Conservation (phyloP, 1,140 invertebrate species). For the Leptinotarsa undecemlineata region DNA sequence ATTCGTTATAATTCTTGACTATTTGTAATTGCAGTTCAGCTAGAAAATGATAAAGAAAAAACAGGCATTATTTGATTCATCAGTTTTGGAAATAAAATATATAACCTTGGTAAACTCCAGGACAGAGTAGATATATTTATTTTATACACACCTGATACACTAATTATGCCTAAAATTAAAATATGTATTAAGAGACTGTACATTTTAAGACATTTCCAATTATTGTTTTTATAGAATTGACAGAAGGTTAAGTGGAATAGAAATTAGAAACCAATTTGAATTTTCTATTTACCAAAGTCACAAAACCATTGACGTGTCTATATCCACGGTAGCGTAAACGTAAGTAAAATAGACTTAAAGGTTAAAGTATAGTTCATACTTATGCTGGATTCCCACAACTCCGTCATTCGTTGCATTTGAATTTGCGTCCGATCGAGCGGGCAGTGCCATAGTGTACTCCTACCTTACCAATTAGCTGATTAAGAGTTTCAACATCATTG, state of each 20-base stretch:
- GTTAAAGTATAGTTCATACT: no score
- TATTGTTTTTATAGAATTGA: slow-evolving; percentile 25
- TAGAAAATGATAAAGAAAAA: slow-evolving; percentile 26
- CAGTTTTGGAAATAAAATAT: slow-evolving; percentile 3
- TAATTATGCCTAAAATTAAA: slow-evolving; percentile 33
- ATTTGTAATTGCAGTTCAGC: slow-evolving; percentile 44
- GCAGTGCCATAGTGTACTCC: no score
- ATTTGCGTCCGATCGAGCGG: no score
- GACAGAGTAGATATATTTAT: not conserved
- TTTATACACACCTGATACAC: slow-evolving; percentile 30
- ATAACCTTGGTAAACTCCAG: not conserved
- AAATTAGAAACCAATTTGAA: no score
- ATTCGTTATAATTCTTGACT: slow-evolving; percentile 45
- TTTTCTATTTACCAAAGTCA: no score
- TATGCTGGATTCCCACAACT: no score
- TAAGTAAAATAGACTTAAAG: no score
- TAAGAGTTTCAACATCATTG: no score
- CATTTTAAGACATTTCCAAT: slow-evolving; percentile 32
- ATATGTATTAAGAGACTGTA: slow-evolving; percentile 18
- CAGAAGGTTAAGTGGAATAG: slow-evolving; percentile 4
- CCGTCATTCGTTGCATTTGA: no score
- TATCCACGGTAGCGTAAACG: no score
- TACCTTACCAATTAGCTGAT: no score
- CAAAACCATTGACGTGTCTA: no score
- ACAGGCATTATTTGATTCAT: not conserved